Conservation (phyloP, 2,113 vertebrate genomes). For the Helogale parvula region DNA sequence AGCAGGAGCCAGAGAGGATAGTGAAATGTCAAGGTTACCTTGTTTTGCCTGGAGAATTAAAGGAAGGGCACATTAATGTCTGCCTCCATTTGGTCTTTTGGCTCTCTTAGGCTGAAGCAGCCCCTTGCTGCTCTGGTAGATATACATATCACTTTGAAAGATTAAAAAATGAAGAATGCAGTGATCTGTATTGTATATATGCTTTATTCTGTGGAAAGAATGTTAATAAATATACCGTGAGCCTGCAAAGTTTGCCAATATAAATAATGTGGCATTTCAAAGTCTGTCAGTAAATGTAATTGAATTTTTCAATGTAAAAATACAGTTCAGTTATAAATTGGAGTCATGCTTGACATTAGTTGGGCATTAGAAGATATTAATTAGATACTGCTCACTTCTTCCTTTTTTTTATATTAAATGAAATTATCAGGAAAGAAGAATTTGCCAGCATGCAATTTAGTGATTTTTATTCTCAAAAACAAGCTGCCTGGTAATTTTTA, state of each 20-base stretch:
- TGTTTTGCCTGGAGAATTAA: conserved; percentile 80
- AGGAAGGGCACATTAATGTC: conserved; percentile 78
- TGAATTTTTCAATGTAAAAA: conserved; percentile 88
- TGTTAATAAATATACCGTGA: conserved; percentile 86
- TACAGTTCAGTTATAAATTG: conserved; percentile 85
- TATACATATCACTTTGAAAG: conserved; percentile 83
- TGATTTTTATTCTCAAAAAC: conserved; percentile 82
- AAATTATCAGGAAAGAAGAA: conserved; percentile 81
- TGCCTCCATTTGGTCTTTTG: conserved; percentile 77
- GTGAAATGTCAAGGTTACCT: conserved; percentile 86
- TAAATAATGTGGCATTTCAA: conserved; percentile 88
- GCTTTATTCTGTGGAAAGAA: conserved; percentile 83
- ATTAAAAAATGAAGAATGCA: conserved; percentile 86
- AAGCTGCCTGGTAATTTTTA: conserved; percentile 83
- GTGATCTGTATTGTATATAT: conserved; percentile 85
- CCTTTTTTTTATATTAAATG: conserved; percentile 81
- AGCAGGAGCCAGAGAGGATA: background rate
- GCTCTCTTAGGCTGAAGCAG: conserved; percentile 70
- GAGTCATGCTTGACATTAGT: conserved; percentile 84
- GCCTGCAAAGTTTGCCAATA: conserved; percentile 84
- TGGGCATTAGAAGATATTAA: conserved; percentile 87
- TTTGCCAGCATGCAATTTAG: conserved; percentile 83
- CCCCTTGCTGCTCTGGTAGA: conserved; percentile 73
- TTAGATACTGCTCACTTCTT: conserved; percentile 81
- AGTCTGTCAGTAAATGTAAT: conserved; percentile 87